Base-by-base conservation (phyloP, 2,888 invertebrate genomes). In the Dryocosmus kuriphilus region DNA sequence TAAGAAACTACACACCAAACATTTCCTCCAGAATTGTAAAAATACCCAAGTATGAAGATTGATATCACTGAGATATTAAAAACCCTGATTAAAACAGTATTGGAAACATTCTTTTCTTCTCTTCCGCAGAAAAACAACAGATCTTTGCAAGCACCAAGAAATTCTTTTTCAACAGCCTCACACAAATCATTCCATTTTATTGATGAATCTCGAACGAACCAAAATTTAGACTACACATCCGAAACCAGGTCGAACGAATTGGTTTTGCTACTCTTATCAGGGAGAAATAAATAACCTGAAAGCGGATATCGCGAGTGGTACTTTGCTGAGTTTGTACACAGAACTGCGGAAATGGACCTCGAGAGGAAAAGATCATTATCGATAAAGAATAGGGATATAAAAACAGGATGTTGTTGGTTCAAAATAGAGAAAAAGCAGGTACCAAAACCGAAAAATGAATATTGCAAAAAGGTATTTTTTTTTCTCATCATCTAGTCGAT, bases 271-370 rank as follows among this genome's bases (percentile, higher is more conserved):
- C 75, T 80, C 77, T 71, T 65, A 80, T 78, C 77, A 77, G 76
- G 77, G 55, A 74, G 74, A 79, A 79, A 79, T 81, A 79, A 79
- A 81, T 81, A 79, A 60, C 67, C 76, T 65, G 65, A 57, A 81
- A 79, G 74, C 74, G 63, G 77, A 76, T 80, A 76, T 74, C 74
- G 71, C 74, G 77, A 78, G 76, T 74, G 80, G 75, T 77, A 77
- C 76, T 77, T 75, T 80, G 63, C 62, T 75, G 67, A 67, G 67
- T 67, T 67, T 67, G 46, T 67, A 67, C 46, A 67, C 67, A 67
- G 46, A 67, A 46, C n/a, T 46, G 24, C 46, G 46, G 67, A 67
- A 67, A 67, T 67, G n/a, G 46, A 67, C 46, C 27, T 67, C 41
- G 27, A 67, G 46, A 67, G 46, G 27, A 67, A 67, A 67, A 67